phyloP scores from a whole-genome alignment of 2,113 vertebrate species.

The Aspidoscelis tigris region DNA sequence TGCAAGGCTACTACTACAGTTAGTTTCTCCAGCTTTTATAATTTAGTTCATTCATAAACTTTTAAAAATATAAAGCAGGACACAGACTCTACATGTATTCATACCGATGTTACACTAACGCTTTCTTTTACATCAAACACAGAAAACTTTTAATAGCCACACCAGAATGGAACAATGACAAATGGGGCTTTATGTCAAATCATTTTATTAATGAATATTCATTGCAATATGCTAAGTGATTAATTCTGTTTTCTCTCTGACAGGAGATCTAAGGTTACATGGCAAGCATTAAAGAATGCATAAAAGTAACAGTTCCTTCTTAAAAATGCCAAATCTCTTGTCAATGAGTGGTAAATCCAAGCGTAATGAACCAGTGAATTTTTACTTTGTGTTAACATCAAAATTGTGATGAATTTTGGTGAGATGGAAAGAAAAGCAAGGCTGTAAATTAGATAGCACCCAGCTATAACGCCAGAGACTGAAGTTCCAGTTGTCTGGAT shows the following conservation, averaged over 20 bases:
- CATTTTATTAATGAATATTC: slow-evolving; percentile 76
- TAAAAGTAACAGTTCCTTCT: slow-evolving; percentile 74
- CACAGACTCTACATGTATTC: not conserved
- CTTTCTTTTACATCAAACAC: slow-evolving; percentile 22
- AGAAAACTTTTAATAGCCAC: slow-evolving; percentile 54
- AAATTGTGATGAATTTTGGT: slow-evolving; percentile 81
- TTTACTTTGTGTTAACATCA: slow-evolving; percentile 78
- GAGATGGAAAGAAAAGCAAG: slow-evolving; percentile 75
- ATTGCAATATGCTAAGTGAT: slow-evolving; percentile 68
- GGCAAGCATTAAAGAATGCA: slow-evolving; percentile 68
- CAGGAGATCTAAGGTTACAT: slow-evolving; percentile 74
- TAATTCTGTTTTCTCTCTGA: slow-evolving; percentile 74
- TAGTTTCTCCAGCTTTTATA: no score
- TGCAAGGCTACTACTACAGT: no score
- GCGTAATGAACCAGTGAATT: slow-evolving; percentile 78
- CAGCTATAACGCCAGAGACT: slow-evolving; percentile 71
- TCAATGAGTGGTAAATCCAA: slow-evolving; percentile 73
- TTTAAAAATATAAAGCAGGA: no score
- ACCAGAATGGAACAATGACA: slow-evolving; percentile 56
- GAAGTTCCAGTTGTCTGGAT: slow-evolving; percentile 78
- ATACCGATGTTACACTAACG: slow-evolving; percentile 33
- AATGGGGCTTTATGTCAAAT: slow-evolving; percentile 68
- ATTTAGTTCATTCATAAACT: no score
- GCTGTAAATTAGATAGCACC: slow-evolving; percentile 75
- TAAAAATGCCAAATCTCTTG: slow-evolving; percentile 73